These are phyloP conservation scores for Megalopta genalis DNA, from an alignment of 1,140 invertebrate genomes.

Conservation along the genomic window DNA sequence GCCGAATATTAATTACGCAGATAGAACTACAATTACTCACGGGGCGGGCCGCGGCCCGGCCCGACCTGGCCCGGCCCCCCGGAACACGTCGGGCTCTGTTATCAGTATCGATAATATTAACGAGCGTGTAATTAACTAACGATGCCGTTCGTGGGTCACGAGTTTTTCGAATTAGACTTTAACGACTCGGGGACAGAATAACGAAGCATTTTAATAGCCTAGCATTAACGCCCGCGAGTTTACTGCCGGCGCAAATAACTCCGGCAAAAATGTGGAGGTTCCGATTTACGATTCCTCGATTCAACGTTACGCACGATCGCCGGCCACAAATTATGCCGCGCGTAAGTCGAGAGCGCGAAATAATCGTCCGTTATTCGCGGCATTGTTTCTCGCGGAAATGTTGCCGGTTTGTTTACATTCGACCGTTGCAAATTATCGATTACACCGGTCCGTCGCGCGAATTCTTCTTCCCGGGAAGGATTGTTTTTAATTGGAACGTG, in stretches of 20 bases:
- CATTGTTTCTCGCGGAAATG: no score
- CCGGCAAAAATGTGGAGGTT: neutral
- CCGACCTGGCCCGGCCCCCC: neutral
- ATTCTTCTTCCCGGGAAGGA: no score
- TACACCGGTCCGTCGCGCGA: no score
- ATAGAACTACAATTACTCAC: constrained; percentile 45
- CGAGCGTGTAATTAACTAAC: constrained; percentile 43
- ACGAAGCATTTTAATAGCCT: constrained; percentile 6
- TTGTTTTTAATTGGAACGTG: no score
- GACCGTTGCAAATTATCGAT: no score
- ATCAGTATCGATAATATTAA: constrained; percentile 52
- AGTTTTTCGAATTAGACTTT: constrained; percentile 10
- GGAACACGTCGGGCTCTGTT: constrained; percentile 15
- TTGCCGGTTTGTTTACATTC: no score
- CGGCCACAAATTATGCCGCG: no score
- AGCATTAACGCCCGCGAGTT: neutral
- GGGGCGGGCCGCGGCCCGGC: neutral
- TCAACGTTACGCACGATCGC: no score
- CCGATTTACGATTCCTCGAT: neutral
- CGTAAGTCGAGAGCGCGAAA: no score
- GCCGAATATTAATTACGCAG: constrained; percentile 56
- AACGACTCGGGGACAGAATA: neutral
- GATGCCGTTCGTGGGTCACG: constrained; percentile 18
- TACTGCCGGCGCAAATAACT: neutral
- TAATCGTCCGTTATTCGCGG: no score